phyloP scores from a whole-genome alignment of 2,113 vertebrate genomes.

The Leuciscus idus region DNA sequence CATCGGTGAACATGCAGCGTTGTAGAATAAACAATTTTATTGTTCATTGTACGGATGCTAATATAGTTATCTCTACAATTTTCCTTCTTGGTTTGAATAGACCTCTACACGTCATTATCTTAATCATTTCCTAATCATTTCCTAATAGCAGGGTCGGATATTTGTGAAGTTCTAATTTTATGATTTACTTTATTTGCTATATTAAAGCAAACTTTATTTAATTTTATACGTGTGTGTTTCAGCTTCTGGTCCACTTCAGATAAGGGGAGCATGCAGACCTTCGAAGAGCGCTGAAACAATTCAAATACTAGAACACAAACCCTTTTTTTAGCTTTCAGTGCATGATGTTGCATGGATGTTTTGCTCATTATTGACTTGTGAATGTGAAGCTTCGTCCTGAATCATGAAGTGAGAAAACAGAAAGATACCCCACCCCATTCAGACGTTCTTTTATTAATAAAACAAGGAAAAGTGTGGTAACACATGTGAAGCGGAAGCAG shows the following conservation, averaged over 20 bases:
- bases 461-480: slow-evolving; percentile 47
- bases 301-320: background rate
- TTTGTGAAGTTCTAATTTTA: background rate
- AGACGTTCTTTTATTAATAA: slow-evolving; percentile 66
- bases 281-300: background rate
- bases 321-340: background rate
- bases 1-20: background rate
- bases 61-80: background rate
- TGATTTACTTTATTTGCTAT: background rate
- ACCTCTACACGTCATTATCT: background rate
- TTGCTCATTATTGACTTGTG: slow-evolving; percentile 63
- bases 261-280: background rate
- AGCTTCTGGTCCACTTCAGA: slow-evolving; percentile 4
- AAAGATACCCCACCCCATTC: slow-evolving; percentile 53
- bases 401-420: slow-evolving; percentile 53
- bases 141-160: background rate
- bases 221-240: background rate
- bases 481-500: slow-evolving; percentile 23
- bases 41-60: background rate
- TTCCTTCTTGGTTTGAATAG: background rate
- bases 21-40: background rate
- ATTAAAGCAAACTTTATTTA: background rate
- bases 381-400: slow-evolving; percentile 52
- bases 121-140: background rate
- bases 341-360: slow-evolving; percentile 49